Percentiles rank a stretch among this genome's conserved stretches.
Conservation (phyloP, 2,113 vertebrate genomes). For the Carlito syrichta region DNA sequence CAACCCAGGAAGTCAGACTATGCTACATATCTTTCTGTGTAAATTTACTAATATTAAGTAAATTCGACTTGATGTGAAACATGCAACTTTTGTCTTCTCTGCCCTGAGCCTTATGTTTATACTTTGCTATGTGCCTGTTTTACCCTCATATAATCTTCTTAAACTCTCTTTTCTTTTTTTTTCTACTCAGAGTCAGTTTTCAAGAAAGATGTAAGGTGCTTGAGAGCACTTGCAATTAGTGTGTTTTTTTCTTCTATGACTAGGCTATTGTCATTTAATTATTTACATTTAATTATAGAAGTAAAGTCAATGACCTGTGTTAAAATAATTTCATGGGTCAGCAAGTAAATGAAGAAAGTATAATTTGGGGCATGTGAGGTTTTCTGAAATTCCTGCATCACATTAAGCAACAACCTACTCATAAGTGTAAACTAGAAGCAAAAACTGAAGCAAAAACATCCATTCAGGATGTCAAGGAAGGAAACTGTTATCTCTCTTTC, state of each 20-base stretch:
- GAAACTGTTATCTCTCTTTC: background rate
- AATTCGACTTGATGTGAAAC: background rate
- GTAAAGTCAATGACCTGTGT: constrained; percentile 49
- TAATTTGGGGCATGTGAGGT: background rate
- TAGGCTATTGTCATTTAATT: background rate
- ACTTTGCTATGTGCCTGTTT: background rate
- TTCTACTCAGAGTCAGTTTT: background rate
- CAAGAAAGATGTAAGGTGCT: background rate
- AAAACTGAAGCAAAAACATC: background rate
- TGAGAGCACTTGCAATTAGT: background rate
- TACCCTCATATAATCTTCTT: background rate
- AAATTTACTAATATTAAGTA: background rate
- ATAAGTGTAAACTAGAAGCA: background rate
- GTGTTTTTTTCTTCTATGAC: background rate
- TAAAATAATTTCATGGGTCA: constrained; percentile 48
- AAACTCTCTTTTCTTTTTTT: background rate
- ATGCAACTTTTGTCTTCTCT: background rate
- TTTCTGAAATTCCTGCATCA: background rate
- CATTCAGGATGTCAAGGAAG: background rate
- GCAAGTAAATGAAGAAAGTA: constrained; percentile 53
- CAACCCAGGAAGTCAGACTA: background rate
- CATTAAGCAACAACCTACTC: background rate
- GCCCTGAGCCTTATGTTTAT: background rate
- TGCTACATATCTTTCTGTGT: background rate
- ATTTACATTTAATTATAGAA: constrained; percentile 27